Evolutionary conservation across 2,113 vertebrate genomes (phyloP).

Genomic region (Charadrius vociferus): DNA sequence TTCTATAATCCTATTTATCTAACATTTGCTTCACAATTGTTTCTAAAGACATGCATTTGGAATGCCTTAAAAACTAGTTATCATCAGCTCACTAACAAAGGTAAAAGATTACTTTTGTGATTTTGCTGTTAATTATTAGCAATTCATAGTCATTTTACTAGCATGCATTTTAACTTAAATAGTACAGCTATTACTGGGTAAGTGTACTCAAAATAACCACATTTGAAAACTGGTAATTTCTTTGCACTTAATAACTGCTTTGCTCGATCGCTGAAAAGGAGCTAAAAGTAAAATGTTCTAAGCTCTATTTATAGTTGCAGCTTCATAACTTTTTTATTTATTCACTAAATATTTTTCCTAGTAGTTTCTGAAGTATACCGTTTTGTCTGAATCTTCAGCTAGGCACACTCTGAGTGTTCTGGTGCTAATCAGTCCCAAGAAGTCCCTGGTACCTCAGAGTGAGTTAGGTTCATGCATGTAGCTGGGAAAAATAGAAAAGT

Average conservation of each 20-base stretch:
- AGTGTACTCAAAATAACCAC: slow-evolving; percentile 56
- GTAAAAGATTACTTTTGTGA: slow-evolving; percentile 53
- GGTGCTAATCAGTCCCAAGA: background rate
- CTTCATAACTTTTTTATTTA: slow-evolving; percentile 25
- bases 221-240: slow-evolving; percentile 52
- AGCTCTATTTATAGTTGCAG: slow-evolving; percentile 2
- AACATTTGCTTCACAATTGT: slow-evolving; percentile 21
- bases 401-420: background rate
- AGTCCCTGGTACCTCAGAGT: background rate
- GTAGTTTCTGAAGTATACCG: background rate
- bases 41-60: slow-evolving; percentile 37
- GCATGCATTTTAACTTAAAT: slow-evolving; percentile 39
- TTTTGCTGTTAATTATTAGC: slow-evolving; percentile 51
- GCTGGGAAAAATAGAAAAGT: background rate
- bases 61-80: slow-evolving; percentile 48
- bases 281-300: slow-evolving; percentile 32
- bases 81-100: slow-evolving; percentile 52
- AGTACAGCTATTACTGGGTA: slow-evolving; percentile 49
- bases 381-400: slow-evolving; percentile 15
- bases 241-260: slow-evolving; percentile 52
- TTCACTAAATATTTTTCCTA: background rate
- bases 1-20: slow-evolving; percentile 33
- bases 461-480: background rate
- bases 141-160: slow-evolving; percentile 47
- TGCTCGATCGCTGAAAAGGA: slow-evolving; percentile 24